Conservation (phyloP, 2,113 vertebrate genomes). For the Stegostoma tigrinum region DNA sequence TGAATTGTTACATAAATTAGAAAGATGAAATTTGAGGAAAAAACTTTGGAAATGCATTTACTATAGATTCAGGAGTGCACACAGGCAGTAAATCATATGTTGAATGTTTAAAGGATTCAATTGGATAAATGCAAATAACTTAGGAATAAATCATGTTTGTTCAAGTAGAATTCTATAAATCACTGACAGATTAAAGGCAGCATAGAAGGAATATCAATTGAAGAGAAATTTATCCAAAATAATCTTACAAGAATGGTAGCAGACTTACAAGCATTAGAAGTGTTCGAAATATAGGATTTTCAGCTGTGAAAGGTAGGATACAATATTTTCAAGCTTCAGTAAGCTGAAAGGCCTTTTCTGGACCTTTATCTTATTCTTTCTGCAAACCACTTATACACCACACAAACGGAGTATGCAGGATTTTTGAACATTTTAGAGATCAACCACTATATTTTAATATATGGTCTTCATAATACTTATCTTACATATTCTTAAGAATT, state of each 20-base stretch:
- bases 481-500: neutral
- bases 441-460: slow-evolving; percentile 7
- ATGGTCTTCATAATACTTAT: neutral
- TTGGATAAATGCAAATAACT: neutral
- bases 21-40: neutral
- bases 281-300: neutral
- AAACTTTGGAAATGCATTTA: neutral
- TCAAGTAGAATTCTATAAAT: neutral
- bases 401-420: neutral
- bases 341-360: neutral
- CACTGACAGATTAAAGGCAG: neutral
- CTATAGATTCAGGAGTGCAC: neutral
- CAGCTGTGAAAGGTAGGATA: neutral
- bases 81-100: neutral
- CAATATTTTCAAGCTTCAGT: neutral
- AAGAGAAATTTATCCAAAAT: neutral
- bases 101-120: neutral
- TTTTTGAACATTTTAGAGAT: neutral
- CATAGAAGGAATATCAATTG: neutral
- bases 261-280: neutral
- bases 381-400: neutral
- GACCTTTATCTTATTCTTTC: neutral
- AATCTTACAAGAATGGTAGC: neutral
- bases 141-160: neutral
- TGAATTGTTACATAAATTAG: neutral